phyloP scores from a whole-genome alignment of 2,797 vertebrate genomes.

The Anabacerthia variegaticeps region DNA sequence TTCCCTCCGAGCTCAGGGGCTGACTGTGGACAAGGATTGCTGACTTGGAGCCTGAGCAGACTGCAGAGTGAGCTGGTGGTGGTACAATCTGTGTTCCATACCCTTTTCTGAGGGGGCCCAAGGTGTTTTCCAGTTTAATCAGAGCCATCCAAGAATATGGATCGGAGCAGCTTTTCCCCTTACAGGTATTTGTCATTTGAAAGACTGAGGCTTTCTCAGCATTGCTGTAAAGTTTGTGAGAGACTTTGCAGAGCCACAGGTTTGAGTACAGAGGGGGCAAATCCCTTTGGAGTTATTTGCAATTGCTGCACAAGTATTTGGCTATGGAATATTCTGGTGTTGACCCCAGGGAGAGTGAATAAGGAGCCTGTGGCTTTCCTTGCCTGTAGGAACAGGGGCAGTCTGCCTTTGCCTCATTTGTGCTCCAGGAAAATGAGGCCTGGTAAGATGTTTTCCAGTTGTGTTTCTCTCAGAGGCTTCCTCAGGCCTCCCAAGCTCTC shows the following conservation, averaged over 20 bases:
- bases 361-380: neutral
- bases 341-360: neutral
- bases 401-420: neutral
- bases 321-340: neutral
- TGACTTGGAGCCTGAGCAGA: neutral
- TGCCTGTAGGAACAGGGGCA: neutral
- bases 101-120: neutral
- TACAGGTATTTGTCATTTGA: neutral
- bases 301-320: neutral
- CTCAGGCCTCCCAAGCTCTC: neutral
- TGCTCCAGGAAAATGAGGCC: neutral
- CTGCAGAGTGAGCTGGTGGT: neutral
- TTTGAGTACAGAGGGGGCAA: neutral
- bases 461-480: neutral
- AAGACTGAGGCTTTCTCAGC: neutral
- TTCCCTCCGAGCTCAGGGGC: neutral
- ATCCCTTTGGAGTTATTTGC: neutral
- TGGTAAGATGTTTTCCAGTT: neutral
- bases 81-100: neutral
- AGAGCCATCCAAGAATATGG: neutral
- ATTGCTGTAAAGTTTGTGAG: neutral
- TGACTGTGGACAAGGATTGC: neutral
- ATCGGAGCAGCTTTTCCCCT: neutral
- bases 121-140: constrained; percentile 14
- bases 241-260: neutral